Evolutionary conservation across 2,888 invertebrate species (phyloP), one percentile per base, ranked within the genome.

Genomic region (Harpagoxenus sublaevis): DNA sequence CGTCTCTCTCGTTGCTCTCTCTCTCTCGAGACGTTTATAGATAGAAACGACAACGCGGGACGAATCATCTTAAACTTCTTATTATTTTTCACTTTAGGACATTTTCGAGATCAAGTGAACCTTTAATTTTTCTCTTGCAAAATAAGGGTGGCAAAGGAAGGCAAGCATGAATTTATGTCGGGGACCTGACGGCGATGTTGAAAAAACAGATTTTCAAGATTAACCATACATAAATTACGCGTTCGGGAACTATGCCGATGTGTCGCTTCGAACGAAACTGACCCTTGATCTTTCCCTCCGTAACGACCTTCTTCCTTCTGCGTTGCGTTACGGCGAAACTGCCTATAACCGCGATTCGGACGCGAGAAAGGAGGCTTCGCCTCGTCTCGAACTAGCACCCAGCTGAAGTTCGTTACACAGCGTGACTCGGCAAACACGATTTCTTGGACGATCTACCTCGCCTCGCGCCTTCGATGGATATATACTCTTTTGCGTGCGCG

Each of bases 371-470:
- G 87, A 86, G 73, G 78, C 78, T 79, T 79, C 63, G 79, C 45
- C 53, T 48, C 68, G 39, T 68, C 79, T 74, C 79, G 84, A 65
- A 79, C 84, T 79, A 84, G 83, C 77, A 84, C 75, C 75, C 87
- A 83, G 84, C 73, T 84, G 91, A 91, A 94, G 94, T 94, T 95
- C 94, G 94, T 95, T 95, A 95, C 93, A 91, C 92, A 93, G 89
- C 91, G 93, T 95, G 95, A 95, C 94, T 95, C 92, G 92, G 93
- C 94, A 93, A 88, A 92, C 90, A 91, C 89, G 84, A 83, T 75
- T 87, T 88, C 89, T 88, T 82, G 78, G 81, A 86, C 87, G 83
- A 84, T 78, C 83, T 71, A 73, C 70, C 60, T 68, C 62, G 62
- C 83, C 78, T 78, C 68, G 79, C 79, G 70, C 68, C 65, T 84